These are phyloP conservation scores for Coelopa frigida DNA, from an alignment of 1,140 invertebrate species.

Conservation along the genomic window DNA sequence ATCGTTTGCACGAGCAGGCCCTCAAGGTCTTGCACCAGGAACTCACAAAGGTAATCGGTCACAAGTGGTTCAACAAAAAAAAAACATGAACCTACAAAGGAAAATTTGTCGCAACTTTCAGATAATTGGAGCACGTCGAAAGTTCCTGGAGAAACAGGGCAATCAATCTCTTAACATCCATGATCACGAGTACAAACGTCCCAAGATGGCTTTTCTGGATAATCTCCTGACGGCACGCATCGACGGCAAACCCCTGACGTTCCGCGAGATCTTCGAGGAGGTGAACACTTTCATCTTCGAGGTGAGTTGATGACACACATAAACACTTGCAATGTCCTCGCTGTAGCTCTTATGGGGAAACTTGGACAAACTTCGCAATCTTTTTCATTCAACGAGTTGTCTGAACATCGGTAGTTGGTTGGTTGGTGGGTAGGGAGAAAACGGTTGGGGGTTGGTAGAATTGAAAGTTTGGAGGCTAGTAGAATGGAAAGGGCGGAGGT, in stretches of 20 bases:
- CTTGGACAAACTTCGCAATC: not conserved
- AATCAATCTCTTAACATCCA: slow-evolving; percentile 10
- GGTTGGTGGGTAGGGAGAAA: too few species aligned
- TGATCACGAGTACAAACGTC: slow-evolving; percentile 15
- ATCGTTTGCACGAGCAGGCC: slow-evolving; percentile 14
- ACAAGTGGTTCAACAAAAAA: too few species aligned
- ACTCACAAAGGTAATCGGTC: slow-evolving; percentile 12
- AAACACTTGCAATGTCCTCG: not conserved
- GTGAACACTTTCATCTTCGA: slow-evolving; percentile 69
- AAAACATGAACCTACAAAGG: too few species aligned
- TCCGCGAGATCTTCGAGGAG: slow-evolving; percentile 61
- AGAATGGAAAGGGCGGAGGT: too few species aligned
- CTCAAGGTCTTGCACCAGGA: slow-evolving; percentile 12
- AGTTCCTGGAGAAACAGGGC: too few species aligned
- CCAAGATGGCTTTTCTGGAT: slow-evolving; percentile 37
- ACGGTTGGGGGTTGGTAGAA: too few species aligned
- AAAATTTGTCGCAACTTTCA: too few species aligned
- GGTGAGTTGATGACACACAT: slow-evolving; percentile 19
- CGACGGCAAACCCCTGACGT: slow-evolving; percentile 48
- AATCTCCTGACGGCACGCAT: slow-evolving; percentile 41
- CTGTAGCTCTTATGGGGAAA: too few species aligned
- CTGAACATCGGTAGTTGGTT: too few species aligned
- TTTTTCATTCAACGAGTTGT: too few species aligned
- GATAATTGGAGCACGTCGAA: too few species aligned
- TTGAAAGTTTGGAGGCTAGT: too few species aligned